Percentiles rank a stretch among this genome's conserved stretches.
Conservation (phyloP, 2,113 vertebrate genomes). For the Bolborhynchus lineola region DNA sequence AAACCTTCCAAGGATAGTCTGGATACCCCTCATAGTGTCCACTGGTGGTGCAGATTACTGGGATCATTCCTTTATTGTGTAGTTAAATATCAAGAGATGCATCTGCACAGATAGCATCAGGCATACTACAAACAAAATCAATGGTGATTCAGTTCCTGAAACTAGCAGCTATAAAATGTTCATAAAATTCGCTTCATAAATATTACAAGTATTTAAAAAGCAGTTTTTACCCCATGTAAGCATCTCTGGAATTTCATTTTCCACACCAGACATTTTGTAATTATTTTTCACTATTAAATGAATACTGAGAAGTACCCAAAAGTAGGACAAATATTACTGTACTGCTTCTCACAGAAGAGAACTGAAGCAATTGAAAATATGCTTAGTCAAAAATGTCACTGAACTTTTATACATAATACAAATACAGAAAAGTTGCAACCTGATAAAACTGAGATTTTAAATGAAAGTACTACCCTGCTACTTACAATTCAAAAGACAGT, state of each 20-base stretch:
- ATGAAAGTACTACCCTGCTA: constrained; percentile 22
- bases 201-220: not conserved
- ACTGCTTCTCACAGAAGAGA: not conserved
- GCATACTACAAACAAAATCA: not conserved
- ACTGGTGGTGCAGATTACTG: not conserved
- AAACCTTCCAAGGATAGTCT: not conserved
- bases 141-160: not conserved
- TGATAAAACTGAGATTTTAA: constrained; percentile 33
- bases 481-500: constrained; percentile 2
- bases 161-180: not conserved
- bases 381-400: constrained; percentile 1
- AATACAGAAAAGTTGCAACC: not conserved
- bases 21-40: not conserved
- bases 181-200: not conserved
- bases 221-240: not conserved
- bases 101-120: not conserved
- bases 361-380: not conserved
- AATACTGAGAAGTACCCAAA: not conserved
- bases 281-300: not conserved
- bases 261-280: not conserved
- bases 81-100: not conserved
- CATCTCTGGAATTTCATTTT: not conserved
- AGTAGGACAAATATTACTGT: constrained; percentile 21
- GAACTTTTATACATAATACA: constrained; percentile 18
- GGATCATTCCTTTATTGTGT: not conserved